phyloP scores from a whole-genome alignment of 2,113 vertebrate species.

The Odocoileus hemionus region DNA sequence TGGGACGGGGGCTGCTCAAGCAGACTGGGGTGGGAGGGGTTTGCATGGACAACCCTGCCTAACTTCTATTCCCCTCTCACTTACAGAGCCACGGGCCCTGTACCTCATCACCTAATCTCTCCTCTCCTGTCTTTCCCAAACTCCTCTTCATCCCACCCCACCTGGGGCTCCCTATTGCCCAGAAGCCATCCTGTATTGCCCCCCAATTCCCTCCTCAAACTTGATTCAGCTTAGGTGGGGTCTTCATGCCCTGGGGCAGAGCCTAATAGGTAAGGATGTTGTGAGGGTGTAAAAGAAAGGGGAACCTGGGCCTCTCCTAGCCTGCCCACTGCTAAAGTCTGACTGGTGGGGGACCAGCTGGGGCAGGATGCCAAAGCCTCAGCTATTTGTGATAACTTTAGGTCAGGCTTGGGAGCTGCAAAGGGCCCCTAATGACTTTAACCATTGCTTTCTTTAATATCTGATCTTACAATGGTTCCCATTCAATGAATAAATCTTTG shows the following conservation, averaged over 20 bases:
- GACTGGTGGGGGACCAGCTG: background rate
- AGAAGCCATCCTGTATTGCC: background rate
- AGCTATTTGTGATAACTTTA: constrained; percentile 73
- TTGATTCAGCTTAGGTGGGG: background rate
- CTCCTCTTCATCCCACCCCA: background rate
- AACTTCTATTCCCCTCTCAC: background rate
- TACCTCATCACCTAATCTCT: background rate
- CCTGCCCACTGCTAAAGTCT: background rate
- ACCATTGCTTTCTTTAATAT: constrained; percentile 75
- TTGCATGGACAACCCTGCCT: background rate
- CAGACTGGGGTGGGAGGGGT: background rate
- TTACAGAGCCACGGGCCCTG: background rate
- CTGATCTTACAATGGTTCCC: constrained; percentile 67
- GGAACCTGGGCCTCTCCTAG: background rate
- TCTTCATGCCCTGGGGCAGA: background rate
- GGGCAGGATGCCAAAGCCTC: constrained; percentile 54
- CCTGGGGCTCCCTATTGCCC: background rate
- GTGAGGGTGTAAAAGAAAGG: background rate
- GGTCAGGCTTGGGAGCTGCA: constrained; percentile 68
- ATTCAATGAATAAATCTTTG: constrained; percentile 75
- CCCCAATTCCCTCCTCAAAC: background rate
- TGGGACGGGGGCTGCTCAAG: background rate
- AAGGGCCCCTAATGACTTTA: constrained; percentile 72
- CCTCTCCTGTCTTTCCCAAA: background rate
- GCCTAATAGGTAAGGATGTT: background rate